Percentiles rank a stretch among this genome's conserved stretches.
phyloP scores from a whole-genome alignment of 1,140 invertebrate species.

The Drosophila sucinea region DNA sequence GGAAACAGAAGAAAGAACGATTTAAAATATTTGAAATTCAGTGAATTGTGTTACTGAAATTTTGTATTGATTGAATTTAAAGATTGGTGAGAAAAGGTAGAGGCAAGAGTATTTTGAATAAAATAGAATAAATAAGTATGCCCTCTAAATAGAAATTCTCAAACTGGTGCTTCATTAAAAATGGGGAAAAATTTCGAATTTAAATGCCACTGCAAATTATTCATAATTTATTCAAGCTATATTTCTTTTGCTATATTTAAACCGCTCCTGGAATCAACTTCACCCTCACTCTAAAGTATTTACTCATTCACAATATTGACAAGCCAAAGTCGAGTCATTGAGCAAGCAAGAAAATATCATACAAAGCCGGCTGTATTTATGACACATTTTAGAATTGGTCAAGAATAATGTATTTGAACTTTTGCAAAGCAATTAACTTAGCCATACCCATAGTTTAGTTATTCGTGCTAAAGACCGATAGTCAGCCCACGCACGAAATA shows the following conservation, averaged over 20 bases:
- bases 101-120: too few relatives aligned
- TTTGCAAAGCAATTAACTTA: background rate
- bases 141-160: too few relatives aligned
- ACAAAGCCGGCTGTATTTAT: background rate
- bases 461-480: background rate
- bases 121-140: too few relatives aligned
- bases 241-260: background rate
- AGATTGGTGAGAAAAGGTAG: too few relatives aligned
- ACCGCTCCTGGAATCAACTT: background rate
- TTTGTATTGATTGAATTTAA: too few relatives aligned
- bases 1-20: too few relatives aligned
- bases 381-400: conserved; percentile 3
- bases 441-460: background rate
- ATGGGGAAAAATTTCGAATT: too few relatives aligned
- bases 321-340: background rate
- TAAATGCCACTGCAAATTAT: too few relatives aligned
- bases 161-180: too few relatives aligned
- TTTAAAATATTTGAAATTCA: too few relatives aligned
- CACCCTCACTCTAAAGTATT: background rate
- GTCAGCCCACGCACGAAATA: background rate
- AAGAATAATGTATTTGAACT: background rate
- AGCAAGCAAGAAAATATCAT: background rate
- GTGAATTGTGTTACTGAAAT: too few relatives aligned
- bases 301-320: background rate
- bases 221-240: too few relatives aligned